Conservation (phyloP, 1,140 invertebrate species). For the Bombus terrestris region DNA sequence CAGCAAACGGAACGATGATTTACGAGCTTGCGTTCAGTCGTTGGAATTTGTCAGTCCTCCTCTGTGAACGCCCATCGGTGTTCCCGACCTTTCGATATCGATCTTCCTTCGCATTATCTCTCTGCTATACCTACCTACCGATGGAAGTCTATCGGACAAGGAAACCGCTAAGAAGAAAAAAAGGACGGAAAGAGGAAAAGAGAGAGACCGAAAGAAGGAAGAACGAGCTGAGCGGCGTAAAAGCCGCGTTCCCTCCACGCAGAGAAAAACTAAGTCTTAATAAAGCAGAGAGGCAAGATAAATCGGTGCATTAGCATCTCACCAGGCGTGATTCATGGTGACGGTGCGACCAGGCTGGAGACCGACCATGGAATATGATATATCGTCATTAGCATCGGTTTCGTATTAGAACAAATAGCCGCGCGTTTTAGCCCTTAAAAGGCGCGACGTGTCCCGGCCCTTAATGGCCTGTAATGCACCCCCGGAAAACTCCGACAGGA, state of each 20-base stretch:
- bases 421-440: slow-evolving; percentile 62
- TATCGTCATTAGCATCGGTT: slow-evolving; percentile 78
- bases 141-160: slow-evolving; percentile 32
- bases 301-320: slow-evolving; percentile 80
- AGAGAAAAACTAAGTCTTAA: slow-evolving; percentile 77
- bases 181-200: too few species aligned
- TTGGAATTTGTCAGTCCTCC: slow-evolving; percentile 61
- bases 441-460: slow-evolving; percentile 44
- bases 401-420: slow-evolving; percentile 77
- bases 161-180: background rate
- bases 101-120: slow-evolving; percentile 53
- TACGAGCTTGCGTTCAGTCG: slow-evolving; percentile 60
- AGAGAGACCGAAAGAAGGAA: background rate
- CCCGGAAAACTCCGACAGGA: slow-evolving; percentile 2
- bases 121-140: slow-evolving; percentile 9
- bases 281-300: slow-evolving; percentile 75
- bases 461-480: slow-evolving; percentile 62
- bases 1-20: slow-evolving; percentile 59
- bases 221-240: background rate
- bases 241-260: slow-evolving; percentile 40
- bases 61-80: slow-evolving; percentile 42
- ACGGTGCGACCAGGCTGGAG: slow-evolving; percentile 49
- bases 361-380: slow-evolving; percentile 62
- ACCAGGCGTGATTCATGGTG: slow-evolving; percentile 75
- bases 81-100: slow-evolving; percentile 62